Percentiles rank a stretch among this genome's conserved stretches.
These are phyloP conservation scores for Galerucella pusilla DNA, from an alignment of 2,888 invertebrate species.

Conservation along the genomic window DNA sequence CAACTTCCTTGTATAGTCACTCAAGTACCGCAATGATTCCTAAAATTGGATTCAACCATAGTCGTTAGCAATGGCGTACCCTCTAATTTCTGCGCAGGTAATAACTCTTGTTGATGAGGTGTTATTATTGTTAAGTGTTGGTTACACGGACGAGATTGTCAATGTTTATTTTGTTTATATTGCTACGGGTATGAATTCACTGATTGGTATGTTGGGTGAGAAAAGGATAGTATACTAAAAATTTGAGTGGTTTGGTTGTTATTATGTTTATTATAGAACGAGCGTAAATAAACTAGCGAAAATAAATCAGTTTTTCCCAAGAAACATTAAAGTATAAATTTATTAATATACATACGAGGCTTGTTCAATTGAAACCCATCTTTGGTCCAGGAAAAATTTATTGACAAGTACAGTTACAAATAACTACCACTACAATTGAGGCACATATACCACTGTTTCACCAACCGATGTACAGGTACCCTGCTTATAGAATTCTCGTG, in stretches of 20 bases:
- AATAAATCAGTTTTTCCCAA: too few species aligned
- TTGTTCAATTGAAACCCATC: too few species aligned
- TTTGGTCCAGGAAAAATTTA: too few species aligned
- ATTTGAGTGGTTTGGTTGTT: conserved; percentile 11
- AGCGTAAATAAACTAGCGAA: neutral
- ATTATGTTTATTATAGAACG: neutral
- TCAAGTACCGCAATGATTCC: conserved; percentile 4
- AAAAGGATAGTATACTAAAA: neutral
- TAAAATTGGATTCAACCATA: conserved; percentile 4
- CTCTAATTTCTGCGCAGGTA: conserved; percentile 38
- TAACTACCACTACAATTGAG: too few species aligned
- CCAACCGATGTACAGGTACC: too few species aligned
- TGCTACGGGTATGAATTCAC: conserved; percentile 14
- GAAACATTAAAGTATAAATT: too few species aligned
- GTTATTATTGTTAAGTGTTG: conserved; percentile 27
- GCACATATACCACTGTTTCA: too few species aligned
- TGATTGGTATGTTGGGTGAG: conserved; percentile 17
- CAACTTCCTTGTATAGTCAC: neutral
- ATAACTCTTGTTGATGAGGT: conserved; percentile 35
- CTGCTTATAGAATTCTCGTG: too few species aligned
- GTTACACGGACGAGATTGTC: conserved; percentile 17
- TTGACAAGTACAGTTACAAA: too few species aligned
- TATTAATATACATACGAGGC: too few species aligned
- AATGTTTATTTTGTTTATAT: conserved; percentile 27
- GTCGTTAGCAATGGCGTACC: conserved; percentile 41